These are phyloP conservation scores for Erpetoichthys calabaricus DNA, from an alignment of 2,797 vertebrate species.

Conservation along the genomic window DNA sequence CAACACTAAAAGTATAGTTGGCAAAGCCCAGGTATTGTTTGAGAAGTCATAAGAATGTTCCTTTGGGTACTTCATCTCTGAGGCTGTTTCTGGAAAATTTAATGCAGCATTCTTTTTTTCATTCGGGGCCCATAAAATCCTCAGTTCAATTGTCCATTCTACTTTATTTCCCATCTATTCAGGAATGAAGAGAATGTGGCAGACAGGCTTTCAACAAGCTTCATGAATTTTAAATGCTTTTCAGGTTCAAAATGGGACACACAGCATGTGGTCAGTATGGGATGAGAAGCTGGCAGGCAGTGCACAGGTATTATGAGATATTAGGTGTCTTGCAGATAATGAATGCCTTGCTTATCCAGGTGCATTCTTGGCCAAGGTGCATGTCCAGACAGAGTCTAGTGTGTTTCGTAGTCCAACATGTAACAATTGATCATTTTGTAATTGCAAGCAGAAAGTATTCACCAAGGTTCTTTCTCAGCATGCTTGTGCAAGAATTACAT, in stretches of 20 bases:
- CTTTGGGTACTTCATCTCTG: constrained; percentile 40
- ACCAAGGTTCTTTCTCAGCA: constrained; percentile 34
- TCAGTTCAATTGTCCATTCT: constrained; percentile 59
- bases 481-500: constrained; percentile 27
- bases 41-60: too few relatives aligned
- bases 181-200: constrained; percentile 82
- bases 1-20: too few relatives aligned
- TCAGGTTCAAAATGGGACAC: constrained; percentile 69
- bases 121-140: constrained; percentile 59
- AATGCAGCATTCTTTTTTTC: constrained; percentile 69
- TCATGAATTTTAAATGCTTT: constrained; percentile 92
- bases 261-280: constrained; percentile 50
- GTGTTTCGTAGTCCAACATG: constrained; percentile 30
- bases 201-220: constrained; percentile 56
- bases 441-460: constrained; percentile 34
- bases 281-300: constrained; percentile 53
- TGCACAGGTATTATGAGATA: constrained; percentile 45
- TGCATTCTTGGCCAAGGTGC: constrained; percentile 57
- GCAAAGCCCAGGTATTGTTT: too few relatives aligned
- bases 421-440: constrained; percentile 44
- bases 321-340: constrained; percentile 74
- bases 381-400: constrained; percentile 41
- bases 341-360: constrained; percentile 53
- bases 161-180: constrained; percentile 57
- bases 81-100: constrained; percentile 64